Evolutionary conservation across 2,113 vertebrate genomes (phyloP).

Genomic region (Myiozetetes cayanensis): DNA sequence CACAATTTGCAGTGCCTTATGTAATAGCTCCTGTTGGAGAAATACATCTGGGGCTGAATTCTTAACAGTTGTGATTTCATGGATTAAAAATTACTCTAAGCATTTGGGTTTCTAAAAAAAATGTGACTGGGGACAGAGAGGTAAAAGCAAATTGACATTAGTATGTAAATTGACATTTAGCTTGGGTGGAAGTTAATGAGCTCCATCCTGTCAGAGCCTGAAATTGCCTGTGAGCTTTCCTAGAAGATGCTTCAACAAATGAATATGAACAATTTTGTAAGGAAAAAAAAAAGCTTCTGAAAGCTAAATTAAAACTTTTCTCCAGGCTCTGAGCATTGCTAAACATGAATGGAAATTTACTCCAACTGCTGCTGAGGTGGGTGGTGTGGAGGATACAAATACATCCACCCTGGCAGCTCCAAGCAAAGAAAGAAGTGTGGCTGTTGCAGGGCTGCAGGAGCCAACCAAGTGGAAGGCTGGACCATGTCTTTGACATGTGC

Average conservation of each 20-base stretch:
- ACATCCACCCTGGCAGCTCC: background rate
- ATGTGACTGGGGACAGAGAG: background rate
- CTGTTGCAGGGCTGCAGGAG: background rate
- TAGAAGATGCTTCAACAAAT: constrained; percentile 29
- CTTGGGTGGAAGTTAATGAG: constrained; percentile 36
- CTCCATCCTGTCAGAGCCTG: constrained; percentile 7
- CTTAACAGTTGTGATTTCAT: background rate
- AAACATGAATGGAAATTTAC: background rate
- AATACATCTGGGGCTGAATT: background rate
- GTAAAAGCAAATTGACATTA: constrained; percentile 21
- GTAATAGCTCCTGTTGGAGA: background rate
- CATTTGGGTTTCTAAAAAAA: constrained; percentile 17
- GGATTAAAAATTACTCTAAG: constrained; percentile 10
- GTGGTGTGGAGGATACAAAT: background rate
- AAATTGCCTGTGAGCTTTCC: constrained; percentile 13
- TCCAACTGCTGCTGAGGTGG: background rate
- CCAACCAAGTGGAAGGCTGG: background rate
- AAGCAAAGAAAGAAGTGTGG: background rate
- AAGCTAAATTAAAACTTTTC: constrained; percentile 37
- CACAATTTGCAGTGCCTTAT: background rate
- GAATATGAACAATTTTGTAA: constrained; percentile 9
- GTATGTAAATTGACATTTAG: constrained; percentile 33
- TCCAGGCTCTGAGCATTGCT: background rate
- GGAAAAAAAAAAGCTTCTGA: background rate
- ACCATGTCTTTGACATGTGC: rapidly evolving